Percentiles rank a stretch among this genome's conserved stretches.
Conservation (phyloP, 2,113 vertebrate species). For the Ammospiza caudacuta region DNA sequence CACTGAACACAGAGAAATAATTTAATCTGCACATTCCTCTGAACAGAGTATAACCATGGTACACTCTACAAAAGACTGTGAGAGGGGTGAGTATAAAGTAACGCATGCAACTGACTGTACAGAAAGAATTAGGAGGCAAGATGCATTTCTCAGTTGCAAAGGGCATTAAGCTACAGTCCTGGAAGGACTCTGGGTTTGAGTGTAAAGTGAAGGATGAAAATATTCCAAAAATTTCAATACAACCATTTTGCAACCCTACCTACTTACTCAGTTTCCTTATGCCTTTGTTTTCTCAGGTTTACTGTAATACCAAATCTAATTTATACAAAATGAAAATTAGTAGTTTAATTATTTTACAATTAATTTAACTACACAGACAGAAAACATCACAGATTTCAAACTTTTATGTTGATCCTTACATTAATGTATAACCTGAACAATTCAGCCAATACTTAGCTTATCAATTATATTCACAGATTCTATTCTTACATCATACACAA, state of each 20-base stretch:
- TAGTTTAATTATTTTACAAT: background rate
- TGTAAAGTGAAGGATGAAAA: background rate
- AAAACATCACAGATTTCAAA: background rate
- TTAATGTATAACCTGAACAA: background rate
- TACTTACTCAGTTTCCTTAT: background rate
- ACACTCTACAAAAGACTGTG: background rate
- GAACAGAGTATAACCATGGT: background rate
- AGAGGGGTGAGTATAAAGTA: background rate
- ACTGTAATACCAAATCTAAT: background rate
- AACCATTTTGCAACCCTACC: background rate
- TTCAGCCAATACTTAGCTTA: background rate
- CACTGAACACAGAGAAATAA: background rate
- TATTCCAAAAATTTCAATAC: background rate
- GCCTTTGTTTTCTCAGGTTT: background rate
- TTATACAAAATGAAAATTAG: background rate
- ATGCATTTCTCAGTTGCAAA: background rate
- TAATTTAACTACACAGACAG: background rate
- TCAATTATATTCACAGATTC: background rate
- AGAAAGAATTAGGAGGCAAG: background rate
- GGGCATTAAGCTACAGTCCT: background rate
- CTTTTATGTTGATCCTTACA: background rate
- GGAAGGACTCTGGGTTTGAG: background rate
- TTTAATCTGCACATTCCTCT: background rate
- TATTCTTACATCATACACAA: background rate
- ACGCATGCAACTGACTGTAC: background rate